Conservation (phyloP, 2,888 invertebrate genomes). For the Thymelicus lineola region DNA sequence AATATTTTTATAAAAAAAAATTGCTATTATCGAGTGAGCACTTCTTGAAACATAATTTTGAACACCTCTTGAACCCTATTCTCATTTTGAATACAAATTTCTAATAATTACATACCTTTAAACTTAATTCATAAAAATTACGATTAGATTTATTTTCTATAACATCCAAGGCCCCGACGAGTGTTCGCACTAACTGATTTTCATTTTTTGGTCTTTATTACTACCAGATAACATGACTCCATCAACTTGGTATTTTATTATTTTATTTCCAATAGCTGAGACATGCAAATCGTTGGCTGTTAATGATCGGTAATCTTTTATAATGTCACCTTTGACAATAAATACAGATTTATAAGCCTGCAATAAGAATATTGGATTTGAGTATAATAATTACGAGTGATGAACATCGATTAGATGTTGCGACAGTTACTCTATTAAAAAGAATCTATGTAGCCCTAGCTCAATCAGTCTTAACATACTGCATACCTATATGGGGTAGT, state of each 20-base stretch:
- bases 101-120: not conserved
- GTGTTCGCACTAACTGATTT: constrained; percentile 43
- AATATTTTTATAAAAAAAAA: too few relatives aligned
- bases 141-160: constrained; percentile 37
- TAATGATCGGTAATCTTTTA: constrained; percentile 44
- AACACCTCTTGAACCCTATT: too few relatives aligned
- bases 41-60: too few relatives aligned
- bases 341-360: constrained; percentile 50
- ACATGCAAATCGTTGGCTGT: constrained; percentile 43
- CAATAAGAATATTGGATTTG: constrained; percentile 33
- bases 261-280: constrained; percentile 42
- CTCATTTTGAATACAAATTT: too few relatives aligned
- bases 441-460: too few relatives aligned
- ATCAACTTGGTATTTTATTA: constrained; percentile 45
- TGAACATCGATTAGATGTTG: not conserved
- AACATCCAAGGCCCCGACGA: constrained; percentile 47
- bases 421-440: too few relatives aligned
- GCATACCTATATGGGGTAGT: too few relatives aligned
- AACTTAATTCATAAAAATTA: not conserved
- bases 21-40: too few relatives aligned
- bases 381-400: too few relatives aligned
- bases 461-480: too few relatives aligned
- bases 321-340: constrained; percentile 43
- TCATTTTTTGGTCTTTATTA: constrained; percentile 36
- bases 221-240: constrained; percentile 46